These are phyloP conservation scores for Melanerpes aurifrons DNA, from an alignment of 2,113 vertebrate species.

Conservation along the genomic window DNA sequence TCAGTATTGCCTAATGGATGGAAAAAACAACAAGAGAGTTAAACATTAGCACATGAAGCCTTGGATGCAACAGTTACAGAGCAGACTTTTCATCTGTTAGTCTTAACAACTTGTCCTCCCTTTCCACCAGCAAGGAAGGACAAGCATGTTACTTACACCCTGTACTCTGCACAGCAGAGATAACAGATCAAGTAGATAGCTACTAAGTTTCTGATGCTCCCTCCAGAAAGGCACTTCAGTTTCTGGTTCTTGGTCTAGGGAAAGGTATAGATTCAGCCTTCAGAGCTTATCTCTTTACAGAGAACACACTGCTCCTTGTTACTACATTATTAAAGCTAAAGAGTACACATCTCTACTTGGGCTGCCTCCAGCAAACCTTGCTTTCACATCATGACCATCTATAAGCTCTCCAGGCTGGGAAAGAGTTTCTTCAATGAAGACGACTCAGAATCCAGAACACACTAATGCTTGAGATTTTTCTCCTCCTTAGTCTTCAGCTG, in stretches of 20 bases:
- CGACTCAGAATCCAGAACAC: not conserved
- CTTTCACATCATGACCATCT: not conserved
- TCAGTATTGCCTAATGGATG: constrained; percentile 69
- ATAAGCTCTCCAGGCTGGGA: not conserved
- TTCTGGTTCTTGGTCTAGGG: not conserved
- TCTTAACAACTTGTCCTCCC: not conserved
- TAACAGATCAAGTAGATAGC: not conserved
- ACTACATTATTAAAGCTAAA: not conserved
- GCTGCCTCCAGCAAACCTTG: not conserved
- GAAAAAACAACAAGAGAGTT: constrained; percentile 34
- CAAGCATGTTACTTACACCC: rapidly evolving
- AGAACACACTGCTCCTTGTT: not conserved
- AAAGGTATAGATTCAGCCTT: not conserved
- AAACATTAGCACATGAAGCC: not conserved
- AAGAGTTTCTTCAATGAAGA: not conserved
- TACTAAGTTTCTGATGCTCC: not conserved
- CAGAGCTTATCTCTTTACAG: not conserved
- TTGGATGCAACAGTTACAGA: not conserved
- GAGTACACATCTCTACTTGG: not conserved
- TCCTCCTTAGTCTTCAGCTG: not conserved
- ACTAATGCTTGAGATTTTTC: not conserved
- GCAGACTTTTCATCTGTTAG: rapidly evolving
- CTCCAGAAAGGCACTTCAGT: not conserved
- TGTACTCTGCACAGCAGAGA: not conserved
- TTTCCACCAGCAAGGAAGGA: not conserved